Conservation (phyloP, 2,888 invertebrate species). For the Pterostichus niger region DNA sequence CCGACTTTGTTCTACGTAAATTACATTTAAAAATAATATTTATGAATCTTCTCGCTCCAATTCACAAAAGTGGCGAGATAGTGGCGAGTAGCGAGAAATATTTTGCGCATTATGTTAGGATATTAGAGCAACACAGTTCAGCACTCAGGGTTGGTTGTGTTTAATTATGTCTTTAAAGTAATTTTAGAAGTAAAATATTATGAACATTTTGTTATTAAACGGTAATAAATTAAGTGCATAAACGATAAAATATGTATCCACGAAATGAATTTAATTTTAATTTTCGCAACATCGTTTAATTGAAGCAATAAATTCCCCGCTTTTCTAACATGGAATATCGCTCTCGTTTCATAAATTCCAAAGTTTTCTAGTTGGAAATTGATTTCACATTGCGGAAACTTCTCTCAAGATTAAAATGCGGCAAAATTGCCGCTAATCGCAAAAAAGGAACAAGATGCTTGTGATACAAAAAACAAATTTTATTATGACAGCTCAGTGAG, state of each 20-base stretch:
- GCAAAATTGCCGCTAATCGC: conserved; percentile 36
- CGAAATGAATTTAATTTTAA: conserved; percentile 50
- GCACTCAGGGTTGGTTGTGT: conserved; percentile 7
- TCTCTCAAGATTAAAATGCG: conserved; percentile 21
- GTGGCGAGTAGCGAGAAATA: background rate
- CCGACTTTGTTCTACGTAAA: conserved; percentile 3
- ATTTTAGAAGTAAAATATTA: conserved; percentile 21
- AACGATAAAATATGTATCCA: conserved; percentile 43
- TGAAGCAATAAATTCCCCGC: conserved; percentile 31
- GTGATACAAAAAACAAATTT: conserved; percentile 34
- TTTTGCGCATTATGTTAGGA: conserved; percentile 2
- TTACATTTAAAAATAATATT: conserved; percentile 16
- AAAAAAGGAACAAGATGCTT: conserved; percentile 31
- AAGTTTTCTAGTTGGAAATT: conserved; percentile 46
- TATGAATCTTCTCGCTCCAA: background rate
- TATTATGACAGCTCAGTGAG: conserved; percentile 43
- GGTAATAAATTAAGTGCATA: conserved; percentile 40
- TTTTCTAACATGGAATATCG: conserved; percentile 28
- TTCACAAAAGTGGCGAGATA: background rate
- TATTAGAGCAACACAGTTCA: conserved; percentile 17
- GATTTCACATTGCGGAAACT: conserved; percentile 34
- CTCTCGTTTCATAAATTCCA: conserved; percentile 34
- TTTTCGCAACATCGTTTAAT: conserved; percentile 6
- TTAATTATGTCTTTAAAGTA: conserved; percentile 34
- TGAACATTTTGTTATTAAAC: conserved; percentile 43